Evolutionary conservation across 1,140 invertebrate species (phyloP).

Genomic region (Drosophila orena): DNA sequence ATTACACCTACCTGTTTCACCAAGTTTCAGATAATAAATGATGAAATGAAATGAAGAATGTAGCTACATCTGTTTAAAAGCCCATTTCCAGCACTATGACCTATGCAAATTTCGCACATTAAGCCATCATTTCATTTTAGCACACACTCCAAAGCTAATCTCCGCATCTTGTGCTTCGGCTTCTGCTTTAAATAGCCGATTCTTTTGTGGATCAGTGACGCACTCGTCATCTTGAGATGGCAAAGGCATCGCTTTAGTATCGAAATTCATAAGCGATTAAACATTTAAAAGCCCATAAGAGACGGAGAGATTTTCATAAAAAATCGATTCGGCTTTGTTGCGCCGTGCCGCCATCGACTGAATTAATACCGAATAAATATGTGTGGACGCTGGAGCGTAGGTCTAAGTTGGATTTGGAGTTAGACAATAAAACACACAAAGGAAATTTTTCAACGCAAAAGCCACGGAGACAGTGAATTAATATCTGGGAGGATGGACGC

Average conservation of each 20-base stretch:
- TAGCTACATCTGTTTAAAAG: not conserved
- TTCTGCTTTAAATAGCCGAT: slow-evolving; percentile 24
- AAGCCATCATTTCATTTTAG: slow-evolving; percentile 31
- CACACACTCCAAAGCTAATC: slow-evolving; percentile 9
- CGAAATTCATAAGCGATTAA: slow-evolving; percentile 82
- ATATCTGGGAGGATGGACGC: slow-evolving; percentile 43
- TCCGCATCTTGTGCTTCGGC: slow-evolving; percentile 5
- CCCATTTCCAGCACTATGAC: slow-evolving; percentile 21
- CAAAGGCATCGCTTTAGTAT: slow-evolving; percentile 52
- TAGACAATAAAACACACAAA: slow-evolving; percentile 71
- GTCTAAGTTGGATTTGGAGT: slow-evolving; percentile 20
- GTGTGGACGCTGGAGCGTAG: slow-evolving; percentile 27
- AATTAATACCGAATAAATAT: slow-evolving; percentile 60
- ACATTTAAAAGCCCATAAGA: slow-evolving; percentile 83
- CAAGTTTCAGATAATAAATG: no score
- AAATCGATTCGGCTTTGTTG: slow-evolving; percentile 77
- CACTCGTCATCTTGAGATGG: slow-evolving; percentile 10
- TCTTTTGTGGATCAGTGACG: slow-evolving; percentile 38
- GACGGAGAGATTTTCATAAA: slow-evolving; percentile 75
- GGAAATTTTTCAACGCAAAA: slow-evolving; percentile 68
- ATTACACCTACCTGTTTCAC: not conserved
- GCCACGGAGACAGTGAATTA: slow-evolving; percentile 63
- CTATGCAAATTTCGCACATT: slow-evolving; percentile 42
- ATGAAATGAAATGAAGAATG: no score
- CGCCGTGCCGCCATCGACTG: slow-evolving; percentile 51